Evolutionary conservation across 2,113 vertebrate species (phyloP).

Genomic region (Neogobius melanostomus): DNA sequence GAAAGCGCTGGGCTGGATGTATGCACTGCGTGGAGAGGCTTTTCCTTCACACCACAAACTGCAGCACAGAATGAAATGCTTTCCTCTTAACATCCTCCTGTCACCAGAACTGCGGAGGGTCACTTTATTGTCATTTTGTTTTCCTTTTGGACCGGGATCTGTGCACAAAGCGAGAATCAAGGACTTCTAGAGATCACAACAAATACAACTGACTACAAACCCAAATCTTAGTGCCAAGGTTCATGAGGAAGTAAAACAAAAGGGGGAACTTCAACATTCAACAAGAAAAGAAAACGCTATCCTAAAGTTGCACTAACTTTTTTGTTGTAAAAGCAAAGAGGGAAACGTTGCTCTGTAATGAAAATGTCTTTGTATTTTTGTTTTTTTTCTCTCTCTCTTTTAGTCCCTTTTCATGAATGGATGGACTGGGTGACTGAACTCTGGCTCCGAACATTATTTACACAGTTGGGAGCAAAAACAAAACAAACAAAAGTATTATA

Average conservation of each 20-base stretch:
- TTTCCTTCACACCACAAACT: slow-evolving; percentile 66
- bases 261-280: slow-evolving; percentile 80
- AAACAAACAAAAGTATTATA: slow-evolving; percentile 57
- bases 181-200: slow-evolving; percentile 54
- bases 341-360: slow-evolving; percentile 76
- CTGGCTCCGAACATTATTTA: slow-evolving; percentile 69
- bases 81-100: slow-evolving; percentile 21
- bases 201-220: slow-evolving; percentile 67
- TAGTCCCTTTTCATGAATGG: slow-evolving; percentile 78
- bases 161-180: slow-evolving; percentile 73
- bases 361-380: slow-evolving; percentile 30
- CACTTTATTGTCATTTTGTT: slow-evolving; percentile 27
- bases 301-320: slow-evolving; percentile 94
- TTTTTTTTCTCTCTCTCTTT: slow-evolving; percentile 58
- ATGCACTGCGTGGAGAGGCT: slow-evolving; percentile 48
- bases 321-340: slow-evolving; percentile 81
- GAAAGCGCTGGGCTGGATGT: slow-evolving; percentile 44
- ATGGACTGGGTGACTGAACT: slow-evolving; percentile 62
- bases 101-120: slow-evolving; percentile 57
- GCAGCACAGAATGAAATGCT: slow-evolving; percentile 56
- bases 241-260: slow-evolving; percentile 78
- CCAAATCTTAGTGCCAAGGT: slow-evolving; percentile 93
- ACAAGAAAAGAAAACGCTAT: slow-evolving; percentile 66
- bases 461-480: slow-evolving; percentile 55
- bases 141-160: slow-evolving; percentile 65